Percentiles rank a stretch among this genome's conserved stretches.
Evolutionary conservation across 2,888 invertebrate species (phyloP).

Genomic region (Thymelicus lineola): DNA sequence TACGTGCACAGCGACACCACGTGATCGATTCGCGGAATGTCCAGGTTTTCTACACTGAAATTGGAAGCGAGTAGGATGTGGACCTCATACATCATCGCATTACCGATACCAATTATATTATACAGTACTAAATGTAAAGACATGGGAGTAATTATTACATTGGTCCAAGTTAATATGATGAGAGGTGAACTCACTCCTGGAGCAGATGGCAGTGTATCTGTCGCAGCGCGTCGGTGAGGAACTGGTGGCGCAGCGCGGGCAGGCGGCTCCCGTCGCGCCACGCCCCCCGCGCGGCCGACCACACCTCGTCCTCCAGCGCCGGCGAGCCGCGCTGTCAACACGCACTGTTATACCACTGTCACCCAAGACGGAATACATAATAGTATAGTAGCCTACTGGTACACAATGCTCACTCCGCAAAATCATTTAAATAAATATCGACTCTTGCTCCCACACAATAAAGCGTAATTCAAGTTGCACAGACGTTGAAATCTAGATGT

Average conservation of each 20-base stretch:
- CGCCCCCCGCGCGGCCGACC: constrained; percentile 41
- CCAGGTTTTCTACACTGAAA: constrained; percentile 51
- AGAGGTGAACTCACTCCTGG: constrained; percentile 27
- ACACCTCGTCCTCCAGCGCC: constrained; percentile 54
- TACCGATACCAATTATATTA: no score
- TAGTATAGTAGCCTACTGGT: no score
- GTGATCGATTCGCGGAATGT: constrained; percentile 54
- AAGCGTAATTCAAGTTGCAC: no score
- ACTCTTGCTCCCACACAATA: no score
- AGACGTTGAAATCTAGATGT: no score
- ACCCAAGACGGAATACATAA: no score
- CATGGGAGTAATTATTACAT: no score
- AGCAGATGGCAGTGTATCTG: constrained; percentile 38
- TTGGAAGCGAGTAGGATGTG: constrained; percentile 15
- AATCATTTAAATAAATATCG: no score
- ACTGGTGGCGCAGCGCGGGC: not conserved
- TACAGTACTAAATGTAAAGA: no score
- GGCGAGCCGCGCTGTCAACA: not conserved
- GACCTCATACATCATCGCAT: not conserved
- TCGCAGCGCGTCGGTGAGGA: constrained; percentile 7
- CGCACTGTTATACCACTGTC: not conserved
- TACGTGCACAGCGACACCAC: constrained; percentile 54
- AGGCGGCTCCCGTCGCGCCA: constrained; percentile 19
- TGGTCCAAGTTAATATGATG: no score
- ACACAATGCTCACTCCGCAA: no score